A percentile compares a stretch with the other conserved stretches of the same genome.
phyloP scores from a whole-genome alignment of 2,113 vertebrate genomes.

The Sialia sialis region DNA sequence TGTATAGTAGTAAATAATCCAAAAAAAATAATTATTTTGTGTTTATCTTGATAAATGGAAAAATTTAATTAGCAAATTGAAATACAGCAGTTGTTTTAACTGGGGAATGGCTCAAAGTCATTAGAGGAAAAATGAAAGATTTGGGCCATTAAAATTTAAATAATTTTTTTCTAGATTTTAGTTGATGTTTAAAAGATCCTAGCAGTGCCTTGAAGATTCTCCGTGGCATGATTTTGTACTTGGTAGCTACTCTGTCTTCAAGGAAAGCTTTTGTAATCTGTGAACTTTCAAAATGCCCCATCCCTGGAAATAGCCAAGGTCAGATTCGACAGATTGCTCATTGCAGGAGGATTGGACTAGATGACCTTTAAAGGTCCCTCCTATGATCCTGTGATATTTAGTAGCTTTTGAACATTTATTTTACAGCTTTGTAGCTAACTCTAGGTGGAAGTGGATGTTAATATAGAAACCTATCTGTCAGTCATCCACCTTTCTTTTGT shows the following conservation, averaged over 20 bases:
- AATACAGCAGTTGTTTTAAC: not conserved
- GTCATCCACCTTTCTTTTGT: not conserved
- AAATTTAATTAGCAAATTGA: not conserved
- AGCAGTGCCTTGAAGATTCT: conserved; percentile 29
- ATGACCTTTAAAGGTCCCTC: not conserved
- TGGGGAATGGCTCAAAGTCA: not conserved
- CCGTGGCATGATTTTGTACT: not conserved
- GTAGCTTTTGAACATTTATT: not conserved
- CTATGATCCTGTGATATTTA: not conserved
- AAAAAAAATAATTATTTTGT: not conserved
- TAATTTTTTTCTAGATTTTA: conserved; percentile 3
- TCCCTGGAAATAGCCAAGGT: not conserved
- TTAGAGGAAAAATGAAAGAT: not conserved
- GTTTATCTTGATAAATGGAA: not conserved
- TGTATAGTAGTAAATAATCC: not conserved
- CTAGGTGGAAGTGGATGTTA: rapidly evolving
- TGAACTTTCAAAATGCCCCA: not conserved
- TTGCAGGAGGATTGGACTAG: not conserved
- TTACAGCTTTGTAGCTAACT: not conserved
- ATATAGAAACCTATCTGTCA: not conserved
- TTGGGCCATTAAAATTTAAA: not conserved
- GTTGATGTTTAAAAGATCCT: not conserved
- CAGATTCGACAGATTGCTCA: not conserved
- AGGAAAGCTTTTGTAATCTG: not conserved
- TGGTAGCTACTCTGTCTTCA: conserved; percentile 3